Evolutionary conservation across 92 coral and sea anemone species (phyloP).

Genomic region (Siderastrea siderea): DNA sequence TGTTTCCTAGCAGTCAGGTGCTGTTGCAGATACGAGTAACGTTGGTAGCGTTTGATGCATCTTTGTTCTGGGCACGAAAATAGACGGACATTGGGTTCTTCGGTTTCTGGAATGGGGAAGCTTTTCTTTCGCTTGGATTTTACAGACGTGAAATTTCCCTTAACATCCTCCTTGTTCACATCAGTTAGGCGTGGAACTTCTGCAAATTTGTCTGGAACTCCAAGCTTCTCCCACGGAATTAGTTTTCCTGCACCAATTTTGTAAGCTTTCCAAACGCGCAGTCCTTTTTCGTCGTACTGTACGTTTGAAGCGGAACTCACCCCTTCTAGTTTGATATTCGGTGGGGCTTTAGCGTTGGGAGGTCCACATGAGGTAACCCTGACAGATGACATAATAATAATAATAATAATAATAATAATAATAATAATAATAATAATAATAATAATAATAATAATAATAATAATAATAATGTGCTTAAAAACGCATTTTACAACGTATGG

Average conservation of each 20-base stretch:
- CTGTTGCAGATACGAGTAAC: constrained; percentile 45
- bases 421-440: no score
- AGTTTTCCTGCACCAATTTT: constrained; percentile 14
- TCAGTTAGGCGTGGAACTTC: constrained; percentile 8
- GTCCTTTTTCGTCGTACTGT: constrained; percentile 17
- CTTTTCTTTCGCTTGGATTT: no score
- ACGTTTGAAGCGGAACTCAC: constrained; percentile 15
- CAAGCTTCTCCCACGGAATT: constrained; percentile 10
- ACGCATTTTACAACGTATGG: no score
- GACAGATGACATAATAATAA: background rate
- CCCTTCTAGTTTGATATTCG: constrained; percentile 15
- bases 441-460: no score
- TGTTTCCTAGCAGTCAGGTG: constrained; percentile 57
- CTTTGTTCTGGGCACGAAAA: constrained; percentile 65
- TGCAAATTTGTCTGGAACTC: background rate
- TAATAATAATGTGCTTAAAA: no score
- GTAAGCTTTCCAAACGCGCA: constrained; percentile 39
- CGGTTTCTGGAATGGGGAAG: no score
- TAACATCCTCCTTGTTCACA: no score
- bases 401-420: no score
- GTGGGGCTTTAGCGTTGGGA: constrained; percentile 3
- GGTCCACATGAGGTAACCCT: constrained; percentile 15
- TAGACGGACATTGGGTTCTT: constrained; percentile 7
- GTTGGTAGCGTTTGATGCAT: constrained; percentile 44
- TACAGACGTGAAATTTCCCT: no score